Conservation (phyloP, 2,797 vertebrate genomes). For the Champsocephalus gunnari region DNA sequence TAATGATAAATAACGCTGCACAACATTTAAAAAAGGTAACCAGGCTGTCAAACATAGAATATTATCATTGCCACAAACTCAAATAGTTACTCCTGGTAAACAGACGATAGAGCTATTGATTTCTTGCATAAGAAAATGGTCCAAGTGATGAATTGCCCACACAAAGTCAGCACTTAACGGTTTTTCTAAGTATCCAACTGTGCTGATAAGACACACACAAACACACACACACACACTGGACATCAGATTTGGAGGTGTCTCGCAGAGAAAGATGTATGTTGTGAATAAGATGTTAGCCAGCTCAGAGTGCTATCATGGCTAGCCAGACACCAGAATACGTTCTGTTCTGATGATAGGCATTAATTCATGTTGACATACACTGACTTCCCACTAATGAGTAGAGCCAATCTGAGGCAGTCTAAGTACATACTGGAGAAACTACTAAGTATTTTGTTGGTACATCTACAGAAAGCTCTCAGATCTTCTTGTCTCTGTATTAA, state of each 20-base stretch:
- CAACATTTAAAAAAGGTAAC: not conserved
- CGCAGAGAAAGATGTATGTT: conserved; percentile 33
- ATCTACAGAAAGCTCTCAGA: conserved; percentile 43
- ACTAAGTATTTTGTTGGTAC: conserved; percentile 45
- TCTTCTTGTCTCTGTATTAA: conserved; percentile 52
- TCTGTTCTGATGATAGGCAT: conserved; percentile 29
- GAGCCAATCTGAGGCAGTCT: conserved; percentile 18
- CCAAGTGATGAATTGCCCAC: conserved; percentile 60
- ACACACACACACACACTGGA: conserved; percentile 1
- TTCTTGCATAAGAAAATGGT: conserved; percentile 39
- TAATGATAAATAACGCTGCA: not conserved
- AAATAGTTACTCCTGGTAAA: conserved; percentile 23
- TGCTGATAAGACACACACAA: conserved; percentile 50
- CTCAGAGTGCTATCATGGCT: conserved; percentile 39
- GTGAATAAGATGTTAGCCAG: conserved; percentile 46
- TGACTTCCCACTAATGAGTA: conserved; percentile 21
- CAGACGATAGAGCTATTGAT: conserved; percentile 20
- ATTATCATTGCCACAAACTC: conserved; percentile 4
- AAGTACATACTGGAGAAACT: conserved; percentile 35
- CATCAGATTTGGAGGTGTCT: conserved; percentile 28
- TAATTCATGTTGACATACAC: conserved; percentile 24
- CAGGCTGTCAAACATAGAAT: conserved; percentile 13
- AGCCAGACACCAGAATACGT: conserved; percentile 37
- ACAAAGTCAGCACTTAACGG: conserved; percentile 59
- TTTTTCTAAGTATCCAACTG: conserved; percentile 44